phyloP scores from a whole-genome alignment of 2,888 invertebrate genomes.

The Dione juno region DNA sequence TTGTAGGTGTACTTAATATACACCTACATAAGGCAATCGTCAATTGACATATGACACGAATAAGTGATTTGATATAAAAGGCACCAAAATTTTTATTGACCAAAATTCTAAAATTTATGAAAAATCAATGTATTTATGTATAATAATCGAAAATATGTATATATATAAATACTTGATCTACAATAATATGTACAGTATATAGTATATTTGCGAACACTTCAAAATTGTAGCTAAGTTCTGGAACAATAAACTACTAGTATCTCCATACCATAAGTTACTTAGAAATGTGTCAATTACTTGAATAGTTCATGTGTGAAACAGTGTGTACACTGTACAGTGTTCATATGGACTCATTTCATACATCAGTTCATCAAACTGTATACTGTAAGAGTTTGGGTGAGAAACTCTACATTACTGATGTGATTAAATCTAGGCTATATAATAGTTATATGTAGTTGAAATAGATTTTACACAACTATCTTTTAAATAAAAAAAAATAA shows the following conservation, averaged over 20 bases:
- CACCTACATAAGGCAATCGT: no score
- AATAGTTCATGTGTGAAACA: conserved; percentile 10
- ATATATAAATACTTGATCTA: no score
- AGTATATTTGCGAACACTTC: not conserved
- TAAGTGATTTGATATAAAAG: no score
- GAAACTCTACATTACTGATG: not conserved
- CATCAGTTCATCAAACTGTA: not conserved
- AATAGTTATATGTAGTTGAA: not conserved
- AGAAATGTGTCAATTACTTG: conserved; percentile 11
- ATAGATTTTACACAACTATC: no score
- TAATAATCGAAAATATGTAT: no score
- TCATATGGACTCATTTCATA: not conserved
- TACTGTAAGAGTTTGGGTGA: not conserved
- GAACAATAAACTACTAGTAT: conserved; percentile 10
- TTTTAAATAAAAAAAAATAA: no score
- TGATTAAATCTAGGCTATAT: not conserved
- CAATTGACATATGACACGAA: no score
- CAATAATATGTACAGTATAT: not conserved
- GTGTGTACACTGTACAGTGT: not conserved
- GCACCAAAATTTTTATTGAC: no score
- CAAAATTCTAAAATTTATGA: no score
- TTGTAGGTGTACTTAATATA: no score
- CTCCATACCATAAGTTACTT: not conserved
- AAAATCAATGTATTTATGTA: no score
- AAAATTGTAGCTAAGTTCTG: not conserved